Conservation (phyloP, 23 tunicate species). For the Oikopleura albicans region DNA sequence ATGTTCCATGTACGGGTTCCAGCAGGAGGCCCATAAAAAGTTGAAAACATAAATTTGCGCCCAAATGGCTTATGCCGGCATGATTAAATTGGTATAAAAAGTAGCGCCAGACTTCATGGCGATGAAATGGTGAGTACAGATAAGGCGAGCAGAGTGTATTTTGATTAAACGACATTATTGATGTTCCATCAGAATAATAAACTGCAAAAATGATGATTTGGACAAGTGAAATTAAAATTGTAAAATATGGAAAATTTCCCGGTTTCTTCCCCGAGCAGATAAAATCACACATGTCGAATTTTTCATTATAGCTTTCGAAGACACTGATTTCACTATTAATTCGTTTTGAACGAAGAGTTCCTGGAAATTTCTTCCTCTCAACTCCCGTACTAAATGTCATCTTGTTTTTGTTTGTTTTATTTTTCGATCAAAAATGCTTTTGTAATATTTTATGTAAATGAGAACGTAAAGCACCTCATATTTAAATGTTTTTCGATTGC, state of each 20-base stretch:
- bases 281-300: neutral
- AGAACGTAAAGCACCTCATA: too few relatives aligned
- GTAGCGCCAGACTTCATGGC: constrained; percentile 5
- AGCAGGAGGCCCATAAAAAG: neutral
- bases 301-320: neutral
- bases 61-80: neutral
- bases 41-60: neutral
- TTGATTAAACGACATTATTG: too few relatives aligned
- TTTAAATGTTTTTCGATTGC: too few relatives aligned
- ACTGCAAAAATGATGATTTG: neutral
- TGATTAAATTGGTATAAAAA: neutral
- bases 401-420: too few relatives aligned
- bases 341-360: too few relatives aligned
- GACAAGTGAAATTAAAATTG: neutral
- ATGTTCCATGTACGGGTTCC: neutral
- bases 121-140: neutral
- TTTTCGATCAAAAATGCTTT: too few relatives aligned
- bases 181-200: neutral
- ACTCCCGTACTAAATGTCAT: too few relatives aligned
- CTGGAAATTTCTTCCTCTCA: too few relatives aligned
- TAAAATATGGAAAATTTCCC: constrained; percentile 7
- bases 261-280: neutral
- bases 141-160: neutral
- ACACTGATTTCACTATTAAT: too few relatives aligned
- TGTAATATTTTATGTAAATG: too few relatives aligned